Evolutionary conservation across 2,888 invertebrate species (phyloP), one percentile per base, ranked within the genome.

Genomic region (Encarsia formosa): DNA sequence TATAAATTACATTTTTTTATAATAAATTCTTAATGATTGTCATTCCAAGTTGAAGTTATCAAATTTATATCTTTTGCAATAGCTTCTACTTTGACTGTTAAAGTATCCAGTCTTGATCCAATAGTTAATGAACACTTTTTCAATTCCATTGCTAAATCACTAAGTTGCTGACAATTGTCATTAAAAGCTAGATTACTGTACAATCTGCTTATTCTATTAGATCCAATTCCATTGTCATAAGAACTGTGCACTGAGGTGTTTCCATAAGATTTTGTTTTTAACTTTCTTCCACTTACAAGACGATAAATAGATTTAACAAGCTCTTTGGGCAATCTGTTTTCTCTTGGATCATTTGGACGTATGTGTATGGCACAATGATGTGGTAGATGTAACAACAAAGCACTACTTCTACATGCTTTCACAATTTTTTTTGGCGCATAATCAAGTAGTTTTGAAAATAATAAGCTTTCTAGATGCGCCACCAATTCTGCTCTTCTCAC

Each of bases 401-500:
- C 90, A 20, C 85, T 85, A 61, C 81, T 81, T 54, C 88, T 82
- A 54, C 87, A 79, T 26, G 85, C 79, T 1, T 79, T 77, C 19
- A 88, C 75, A 15, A 89, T 67, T 53, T 81, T 81, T 26, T 76
- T 77, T 0, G 86, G 87, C 0, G 83, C 81, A 61, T 84, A 84
- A 3, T 83, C 79, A 31, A 90, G 68, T 31, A 90, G 68, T 5
- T 84, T 81, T 6, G 90, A 90, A 69, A 91, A 91, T 43, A 91
- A 77, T 79, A 91, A 84, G 60, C 87, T 86, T 70, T 91, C 91
- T 8, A 91, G 74, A 57, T 90, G 86, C 0, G 89, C 88, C 0
- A 91, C 87, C 32, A 91, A 71, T 63, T 90, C 87, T 0, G 90
- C 90, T 71, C 90, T 87, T 1, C 91, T 80, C 16, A 90, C 88